phyloP scores from a whole-genome alignment of 2,888 invertebrate genomes.

The Monopis laevigella region DNA sequence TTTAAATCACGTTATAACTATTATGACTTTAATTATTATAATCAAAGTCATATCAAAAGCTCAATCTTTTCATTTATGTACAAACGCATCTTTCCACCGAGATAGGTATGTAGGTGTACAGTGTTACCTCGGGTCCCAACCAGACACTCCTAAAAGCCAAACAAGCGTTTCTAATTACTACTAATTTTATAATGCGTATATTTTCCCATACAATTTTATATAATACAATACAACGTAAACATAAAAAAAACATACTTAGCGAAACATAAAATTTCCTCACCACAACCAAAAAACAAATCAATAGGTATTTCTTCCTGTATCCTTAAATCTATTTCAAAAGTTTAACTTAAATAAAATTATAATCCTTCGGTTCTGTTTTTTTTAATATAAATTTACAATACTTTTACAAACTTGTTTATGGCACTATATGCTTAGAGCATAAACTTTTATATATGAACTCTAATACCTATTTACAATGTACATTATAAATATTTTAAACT shows the following conservation, averaged over 20 bases:
- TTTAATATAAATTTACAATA: slow-evolving; percentile 26
- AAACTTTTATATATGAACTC: slow-evolving; percentile 18
- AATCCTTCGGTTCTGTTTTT: background rate
- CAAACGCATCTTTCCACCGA: slow-evolving; percentile 3
- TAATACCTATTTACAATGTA: slow-evolving; percentile 34
- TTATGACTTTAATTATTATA: slow-evolving; percentile 1
- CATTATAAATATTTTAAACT: background rate
- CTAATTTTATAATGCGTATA: slow-evolving; percentile 64
- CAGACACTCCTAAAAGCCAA: slow-evolving; percentile 58
- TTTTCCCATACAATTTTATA: slow-evolving; percentile 61
- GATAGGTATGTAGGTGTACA: slow-evolving; percentile 2
- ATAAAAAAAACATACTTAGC: background rate
- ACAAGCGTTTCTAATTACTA: slow-evolving; percentile 50
- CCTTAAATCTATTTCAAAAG: background rate
- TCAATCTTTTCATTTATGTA: slow-evolving; percentile 1
- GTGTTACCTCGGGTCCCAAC: slow-evolving; percentile 33
- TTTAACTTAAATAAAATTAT: slow-evolving; percentile 1
- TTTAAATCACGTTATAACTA: no score
- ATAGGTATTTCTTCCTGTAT: background rate
- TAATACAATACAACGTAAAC: slow-evolving; percentile 30
- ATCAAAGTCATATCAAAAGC: background rate
- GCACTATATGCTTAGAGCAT: slow-evolving; percentile 64
- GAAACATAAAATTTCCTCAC: slow-evolving; percentile 3
- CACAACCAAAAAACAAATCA: slow-evolving; percentile 4
- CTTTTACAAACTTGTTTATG: slow-evolving; percentile 55